phyloP scores from a whole-genome alignment of 2,113 vertebrate species.

The Chionodraco myersi region DNA sequence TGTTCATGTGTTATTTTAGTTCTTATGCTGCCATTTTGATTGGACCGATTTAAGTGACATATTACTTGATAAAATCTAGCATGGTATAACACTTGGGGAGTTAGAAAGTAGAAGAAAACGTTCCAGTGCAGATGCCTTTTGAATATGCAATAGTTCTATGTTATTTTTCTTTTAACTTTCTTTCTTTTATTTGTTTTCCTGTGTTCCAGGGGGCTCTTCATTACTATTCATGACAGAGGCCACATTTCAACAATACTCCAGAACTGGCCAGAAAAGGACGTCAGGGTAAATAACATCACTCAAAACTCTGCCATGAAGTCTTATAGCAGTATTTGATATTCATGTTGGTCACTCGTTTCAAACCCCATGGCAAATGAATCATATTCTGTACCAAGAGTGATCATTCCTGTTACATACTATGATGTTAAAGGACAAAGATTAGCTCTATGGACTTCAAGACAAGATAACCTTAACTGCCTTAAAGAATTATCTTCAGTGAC shows the following conservation, averaged over 20 bases:
- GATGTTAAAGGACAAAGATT: not conserved
- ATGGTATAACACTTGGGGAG: not conserved
- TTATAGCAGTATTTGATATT: not conserved
- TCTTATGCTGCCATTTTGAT: slow-evolving; percentile 5
- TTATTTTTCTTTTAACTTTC: not conserved
- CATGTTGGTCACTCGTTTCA: not conserved
- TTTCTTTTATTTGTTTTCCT: slow-evolving; percentile 33
- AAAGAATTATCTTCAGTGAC: not conserved
- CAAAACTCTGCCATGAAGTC: not conserved
- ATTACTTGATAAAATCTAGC: not conserved
- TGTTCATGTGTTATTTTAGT: not conserved
- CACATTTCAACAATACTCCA: slow-evolving; percentile 92
- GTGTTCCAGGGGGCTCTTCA: slow-evolving; percentile 91
- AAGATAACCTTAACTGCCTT: not conserved
- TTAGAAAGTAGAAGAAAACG: not conserved
- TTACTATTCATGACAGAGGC: slow-evolving; percentile 92
- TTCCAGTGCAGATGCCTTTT: not conserved
- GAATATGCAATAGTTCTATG: not conserved
- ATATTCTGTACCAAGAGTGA: not conserved
- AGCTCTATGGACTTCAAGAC: not conserved
- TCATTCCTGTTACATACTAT: not conserved
- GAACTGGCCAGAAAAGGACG: slow-evolving; percentile 91
- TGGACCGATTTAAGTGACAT: slow-evolving; percentile 4
- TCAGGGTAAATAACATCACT: slow-evolving; percentile 85
- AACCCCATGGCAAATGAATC: not conserved